phyloP scores from a whole-genome alignment of 2,888 invertebrate genomes.

The Argyresthia goedartella region DNA sequence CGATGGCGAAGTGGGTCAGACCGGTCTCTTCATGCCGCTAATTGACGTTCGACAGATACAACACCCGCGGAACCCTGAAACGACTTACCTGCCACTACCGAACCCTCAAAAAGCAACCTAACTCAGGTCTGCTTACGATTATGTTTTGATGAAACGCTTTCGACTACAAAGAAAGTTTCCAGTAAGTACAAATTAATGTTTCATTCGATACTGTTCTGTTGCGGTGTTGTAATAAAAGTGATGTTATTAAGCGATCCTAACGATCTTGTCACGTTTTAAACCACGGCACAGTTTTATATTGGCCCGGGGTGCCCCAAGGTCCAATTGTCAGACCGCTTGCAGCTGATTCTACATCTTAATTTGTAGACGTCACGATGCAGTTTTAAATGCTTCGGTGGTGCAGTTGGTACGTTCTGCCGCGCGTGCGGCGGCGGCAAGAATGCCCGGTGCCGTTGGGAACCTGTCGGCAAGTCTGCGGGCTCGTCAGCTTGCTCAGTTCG shows the following conservation, averaged over 20 bases:
- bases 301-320: conserved; percentile 39
- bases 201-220: conserved; percentile 54
- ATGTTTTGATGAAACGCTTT: conserved; percentile 30
- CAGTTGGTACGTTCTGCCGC: conserved; percentile 24
- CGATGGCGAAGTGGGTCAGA: conserved; percentile 28
- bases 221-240: conserved; percentile 50
- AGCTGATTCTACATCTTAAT: conserved; percentile 37
- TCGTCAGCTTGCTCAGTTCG: conserved; percentile 40
- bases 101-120: conserved; percentile 26
- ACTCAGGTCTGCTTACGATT: conserved; percentile 30
- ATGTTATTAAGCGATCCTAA: conserved; percentile 59
- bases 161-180: conserved; percentile 35
- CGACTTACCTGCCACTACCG: conserved; percentile 23
- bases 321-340: conserved; percentile 22
- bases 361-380: conserved; percentile 30
- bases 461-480: conserved; percentile 46
- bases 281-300: conserved; percentile 32
- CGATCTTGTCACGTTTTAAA: conserved; percentile 56
- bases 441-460: conserved; percentile 52
- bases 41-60: conserved; percentile 54
- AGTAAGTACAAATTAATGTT: conserved; percentile 34
- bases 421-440: conserved; percentile 27
- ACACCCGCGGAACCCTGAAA: conserved; percentile 22
- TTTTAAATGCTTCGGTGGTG: conserved; percentile 20
- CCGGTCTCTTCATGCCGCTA: conserved; percentile 50